phyloP scores from a whole-genome alignment of 2,797 vertebrate species.

The Nothura maculosa region DNA sequence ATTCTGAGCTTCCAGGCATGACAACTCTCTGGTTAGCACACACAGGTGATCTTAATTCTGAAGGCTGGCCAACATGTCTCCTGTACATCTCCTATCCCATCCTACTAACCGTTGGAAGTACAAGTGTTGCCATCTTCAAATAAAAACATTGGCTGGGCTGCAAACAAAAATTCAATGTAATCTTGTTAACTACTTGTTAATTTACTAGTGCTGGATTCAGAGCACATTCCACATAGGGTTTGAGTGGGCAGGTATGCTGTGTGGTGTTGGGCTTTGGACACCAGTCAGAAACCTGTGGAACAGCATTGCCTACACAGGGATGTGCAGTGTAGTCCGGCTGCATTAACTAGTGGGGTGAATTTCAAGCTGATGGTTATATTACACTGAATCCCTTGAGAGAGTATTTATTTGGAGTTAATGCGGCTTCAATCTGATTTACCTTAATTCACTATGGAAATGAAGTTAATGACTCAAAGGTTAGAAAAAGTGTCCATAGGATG shows the following conservation, averaged over 20 bases:
- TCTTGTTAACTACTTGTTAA: not conserved
- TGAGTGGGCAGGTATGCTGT: not conserved
- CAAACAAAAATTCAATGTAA: not conserved
- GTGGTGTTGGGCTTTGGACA: not conserved
- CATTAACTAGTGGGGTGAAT: not conserved
- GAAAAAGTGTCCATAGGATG: not conserved
- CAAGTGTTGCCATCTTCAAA: not conserved
- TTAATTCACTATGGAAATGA: not conserved
- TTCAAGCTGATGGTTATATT: not conserved
- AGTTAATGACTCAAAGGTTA: not conserved
- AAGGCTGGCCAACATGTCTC: not conserved
- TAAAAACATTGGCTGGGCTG: not conserved
- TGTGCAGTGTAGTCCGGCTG: not conserved
- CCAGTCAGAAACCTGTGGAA: not conserved
- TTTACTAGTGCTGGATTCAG: constrained; percentile 15
- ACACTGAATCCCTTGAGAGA: not conserved
- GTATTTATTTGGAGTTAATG: not conserved
- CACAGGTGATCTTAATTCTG: not conserved
- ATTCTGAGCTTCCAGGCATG: not conserved
- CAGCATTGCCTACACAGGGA: not conserved
- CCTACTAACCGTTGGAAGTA: not conserved
- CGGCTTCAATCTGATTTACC: not conserved
- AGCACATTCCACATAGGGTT: not conserved
- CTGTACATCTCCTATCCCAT: not conserved
- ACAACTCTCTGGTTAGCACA: not conserved